These are phyloP conservation scores for Ochotona princeps DNA, from an alignment of 2,113 vertebrate species.

Conservation along the genomic window DNA sequence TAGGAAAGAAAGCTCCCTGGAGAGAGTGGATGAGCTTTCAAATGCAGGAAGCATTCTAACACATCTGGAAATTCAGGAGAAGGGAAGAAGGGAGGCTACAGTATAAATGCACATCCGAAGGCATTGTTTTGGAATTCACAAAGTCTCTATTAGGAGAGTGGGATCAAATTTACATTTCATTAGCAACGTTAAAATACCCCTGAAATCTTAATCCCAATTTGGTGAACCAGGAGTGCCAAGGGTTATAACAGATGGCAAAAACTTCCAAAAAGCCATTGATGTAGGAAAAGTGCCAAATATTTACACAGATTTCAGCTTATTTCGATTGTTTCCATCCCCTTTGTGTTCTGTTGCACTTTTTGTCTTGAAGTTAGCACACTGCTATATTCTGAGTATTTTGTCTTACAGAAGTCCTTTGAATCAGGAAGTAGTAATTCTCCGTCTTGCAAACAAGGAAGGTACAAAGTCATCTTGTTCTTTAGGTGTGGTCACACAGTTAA, in stretches of 20 bases:
- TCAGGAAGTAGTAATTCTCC: conserved; percentile 14
- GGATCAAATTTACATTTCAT: conserved; percentile 44
- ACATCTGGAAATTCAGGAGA: conserved; percentile 32
- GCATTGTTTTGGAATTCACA: neutral
- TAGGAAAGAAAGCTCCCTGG: conserved; percentile 61
- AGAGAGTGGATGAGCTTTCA: conserved; percentile 65
- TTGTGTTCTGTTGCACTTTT: neutral
- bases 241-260: neutral
- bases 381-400: conserved; percentile 5
- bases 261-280: neutral
- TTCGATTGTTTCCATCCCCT: neutral
- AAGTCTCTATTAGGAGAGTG: neutral
- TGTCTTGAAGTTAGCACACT: neutral
- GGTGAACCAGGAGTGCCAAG: neutral
- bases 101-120: conserved; percentile 46
- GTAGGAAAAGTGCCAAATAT: neutral
- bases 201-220: conserved; percentile 3
- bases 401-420: neutral
- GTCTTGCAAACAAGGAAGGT: conserved; percentile 34
- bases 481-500: conserved; percentile 2
- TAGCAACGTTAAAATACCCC: conserved; percentile 9
- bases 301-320: neutral
- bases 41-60: conserved; percentile 26
- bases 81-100: neutral
- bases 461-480: neutral